A percentile compares a stretch with the other conserved stretches of the same genome.
Conservation (phyloP, 2,797 vertebrate species). For the Novumbra hubbsi region DNA sequence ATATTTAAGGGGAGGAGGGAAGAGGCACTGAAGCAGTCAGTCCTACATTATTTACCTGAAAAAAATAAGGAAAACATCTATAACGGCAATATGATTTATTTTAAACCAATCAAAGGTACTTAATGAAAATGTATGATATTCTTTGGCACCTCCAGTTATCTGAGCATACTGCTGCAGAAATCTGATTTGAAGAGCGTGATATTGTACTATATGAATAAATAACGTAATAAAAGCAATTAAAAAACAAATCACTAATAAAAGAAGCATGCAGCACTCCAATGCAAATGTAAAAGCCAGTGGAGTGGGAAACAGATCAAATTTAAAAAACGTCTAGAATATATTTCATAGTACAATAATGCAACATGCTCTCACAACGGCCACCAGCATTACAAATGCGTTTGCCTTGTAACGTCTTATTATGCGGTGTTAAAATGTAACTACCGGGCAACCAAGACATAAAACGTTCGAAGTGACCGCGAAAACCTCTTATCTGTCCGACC, state of each 20-base stretch:
- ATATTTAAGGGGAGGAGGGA: slow-evolving; percentile 35
- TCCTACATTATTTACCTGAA: slow-evolving; percentile 37
- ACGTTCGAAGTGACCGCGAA: background rate
- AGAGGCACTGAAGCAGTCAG: slow-evolving; percentile 30
- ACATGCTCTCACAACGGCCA: background rate
- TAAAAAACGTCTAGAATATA: too few relatives aligned
- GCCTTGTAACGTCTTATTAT: background rate
- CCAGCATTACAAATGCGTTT: background rate
- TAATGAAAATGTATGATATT: too few relatives aligned
- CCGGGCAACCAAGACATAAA: background rate
- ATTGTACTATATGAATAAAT: too few relatives aligned
- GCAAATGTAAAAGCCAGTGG: too few relatives aligned
- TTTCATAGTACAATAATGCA: background rate
- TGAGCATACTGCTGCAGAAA: too few relatives aligned
- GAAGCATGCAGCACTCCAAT: too few relatives aligned
- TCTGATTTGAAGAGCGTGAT: too few relatives aligned
- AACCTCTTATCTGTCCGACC: background rate
- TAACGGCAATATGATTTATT: background rate
- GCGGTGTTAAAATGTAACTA: background rate
- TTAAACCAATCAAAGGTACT: too few relatives aligned
- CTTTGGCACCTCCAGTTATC: too few relatives aligned
- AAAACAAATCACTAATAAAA: too few relatives aligned
- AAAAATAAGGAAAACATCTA: slow-evolving; percentile 7
- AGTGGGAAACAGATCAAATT: too few relatives aligned
- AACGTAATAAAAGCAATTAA: too few relatives aligned